These are phyloP conservation scores for Umimayanthus kanabou DNA, from an alignment of 92 coral and sea anemone species.

Conservation along the genomic window DNA sequence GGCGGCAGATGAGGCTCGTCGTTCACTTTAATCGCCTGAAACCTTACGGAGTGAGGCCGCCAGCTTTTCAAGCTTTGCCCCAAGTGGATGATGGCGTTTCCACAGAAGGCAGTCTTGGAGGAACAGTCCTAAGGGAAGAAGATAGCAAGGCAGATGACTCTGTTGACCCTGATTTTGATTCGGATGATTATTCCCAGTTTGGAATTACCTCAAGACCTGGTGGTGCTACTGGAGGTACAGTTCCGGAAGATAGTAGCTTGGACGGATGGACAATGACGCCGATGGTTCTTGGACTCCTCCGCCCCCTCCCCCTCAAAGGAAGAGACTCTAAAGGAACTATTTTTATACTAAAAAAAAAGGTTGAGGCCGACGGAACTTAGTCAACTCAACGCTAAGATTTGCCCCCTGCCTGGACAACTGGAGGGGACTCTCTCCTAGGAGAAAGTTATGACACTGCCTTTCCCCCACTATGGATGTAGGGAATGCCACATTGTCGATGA, in stretches of 20 bases:
- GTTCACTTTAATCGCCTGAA: no score
- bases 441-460: no score
- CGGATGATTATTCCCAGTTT: background rate
- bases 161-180: background rate
- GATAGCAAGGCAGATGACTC: no score
- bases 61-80: background rate
- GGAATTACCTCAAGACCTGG: no score
- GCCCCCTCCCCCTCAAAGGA: background rate
- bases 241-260: background rate
- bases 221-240: background rate
- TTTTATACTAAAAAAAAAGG: no score
- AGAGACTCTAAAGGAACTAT: no score
- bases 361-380: no score
- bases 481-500: no score
- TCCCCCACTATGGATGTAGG: no score
- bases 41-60: constrained; percentile 15
- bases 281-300: background rate
- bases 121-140: background rate
- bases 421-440: no score
- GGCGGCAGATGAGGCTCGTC: background rate
- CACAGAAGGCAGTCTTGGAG: background rate
- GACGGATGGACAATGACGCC: background rate
- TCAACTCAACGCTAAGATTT: no score
- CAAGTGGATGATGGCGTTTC: background rate
- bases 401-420: no score